Base-by-base conservation (phyloP, 1,140 invertebrate genomes). In the Sarcophaga bullata region DNA sequence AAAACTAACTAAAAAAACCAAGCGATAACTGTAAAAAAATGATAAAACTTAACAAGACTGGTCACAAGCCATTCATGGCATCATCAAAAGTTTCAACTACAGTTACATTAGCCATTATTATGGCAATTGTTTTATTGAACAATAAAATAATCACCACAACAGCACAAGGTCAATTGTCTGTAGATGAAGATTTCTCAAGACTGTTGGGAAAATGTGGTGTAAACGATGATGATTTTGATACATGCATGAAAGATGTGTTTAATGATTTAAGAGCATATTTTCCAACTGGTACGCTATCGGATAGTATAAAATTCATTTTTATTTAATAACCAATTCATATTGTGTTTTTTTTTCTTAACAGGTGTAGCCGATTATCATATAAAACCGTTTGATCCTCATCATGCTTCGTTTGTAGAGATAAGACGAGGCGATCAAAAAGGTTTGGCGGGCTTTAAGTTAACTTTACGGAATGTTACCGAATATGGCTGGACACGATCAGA, bases 381-480 rank as follows among this genome's bases (percentile, higher is more conserved):
- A 0, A 91, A 91, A 3, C 92, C 95, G 0, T 96, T 96, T 85
- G 95, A 96, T 89, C 95, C 95, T 0, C 95, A 95, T 88, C 94
- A 92, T 82, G 93, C 94, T 0, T 90, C 91, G 46, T 93, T 94
- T 87, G 92, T 96, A 7, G 91, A 92, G 6, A 93, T 94, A 81
- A 91, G 91, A 25, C 91, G 94, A 8, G 93, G 93, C 46, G 91
- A 93, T 50, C 89, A 91, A 0, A 92, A 92, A 80, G 91, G 95
- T 49, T 83, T 89, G 25, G 88, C 85, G 37, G 92, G 91, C 19
- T 96, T 95, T 85, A 93, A 92, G 15, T 91, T 96, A 6, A 93
- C 92, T n/a, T 90, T 96, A 73, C 92, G 90, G 75, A 94, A 96
- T 86, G 93, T 96, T 1, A 94, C 92, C 11, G 95, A 96, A 87